Base-by-base conservation (phyloP, 2,888 invertebrate genomes). In the Drosophila demipolita region DNA sequence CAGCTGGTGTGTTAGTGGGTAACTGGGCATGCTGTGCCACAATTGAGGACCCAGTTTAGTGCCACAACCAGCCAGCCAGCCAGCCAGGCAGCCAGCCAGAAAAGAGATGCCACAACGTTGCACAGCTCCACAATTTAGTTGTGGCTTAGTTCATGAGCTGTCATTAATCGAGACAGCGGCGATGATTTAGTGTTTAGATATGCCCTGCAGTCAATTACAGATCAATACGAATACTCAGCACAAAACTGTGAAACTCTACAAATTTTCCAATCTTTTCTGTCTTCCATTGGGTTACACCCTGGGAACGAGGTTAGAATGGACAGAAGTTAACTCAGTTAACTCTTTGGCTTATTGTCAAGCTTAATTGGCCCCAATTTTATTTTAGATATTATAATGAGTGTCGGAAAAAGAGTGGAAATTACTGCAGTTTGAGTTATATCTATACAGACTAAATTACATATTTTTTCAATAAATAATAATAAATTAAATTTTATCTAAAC, bases 121-220 rank as follows among this genome's bases (percentile, higher is more conserved):
- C 75, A 15, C 45, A 45, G 23, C 23, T 45, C 23, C 75, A 87
- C 89, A 89, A 84, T 87, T 84, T 84, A 89, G 89, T 89, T 89
- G 89, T 84, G 84, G 80, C 85, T 85, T 82, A 85, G 84, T 87
- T 85, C 89, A 85, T 89, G 84, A 87, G 87, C 85, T 85, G 84
- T 89, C 84, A 85, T 85, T 87, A 85, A 85, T 85, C 85, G 79
- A 75, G 84, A 84, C 87, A 76, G 78, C 61, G n/a, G 55, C 79
- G 58, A 83, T 89, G 87, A 89, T 84, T 87, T 84, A 84, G 82
- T 84, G 78, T 72, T 73, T n/a, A 70, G 84, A 84, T 84, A 84
- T 89, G 84, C 84, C 84, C 84, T 84, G 57, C 69, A 78, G 84
- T 87, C 84, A 89, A 84, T 87, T 84, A 84, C 89, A 84, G 84